phyloP scores from a whole-genome alignment of 2,797 vertebrate genomes.

The Thaleichthys pacificus region DNA sequence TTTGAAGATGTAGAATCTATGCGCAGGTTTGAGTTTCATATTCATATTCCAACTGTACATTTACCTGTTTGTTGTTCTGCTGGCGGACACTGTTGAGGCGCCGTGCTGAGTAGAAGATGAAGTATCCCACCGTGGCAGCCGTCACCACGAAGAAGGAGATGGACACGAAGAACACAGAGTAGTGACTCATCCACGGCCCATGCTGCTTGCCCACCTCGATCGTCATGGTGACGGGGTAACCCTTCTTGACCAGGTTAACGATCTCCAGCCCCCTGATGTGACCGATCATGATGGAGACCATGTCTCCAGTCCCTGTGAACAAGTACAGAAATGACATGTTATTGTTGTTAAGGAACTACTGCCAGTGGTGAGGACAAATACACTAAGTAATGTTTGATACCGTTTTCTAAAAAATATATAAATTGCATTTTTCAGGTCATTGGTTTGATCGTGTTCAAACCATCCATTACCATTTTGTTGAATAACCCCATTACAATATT shows the following conservation, averaged over 20 bases:
- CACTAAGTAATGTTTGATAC: no score
- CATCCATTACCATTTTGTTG: no score
- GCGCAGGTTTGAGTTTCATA: no score
- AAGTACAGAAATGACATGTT: background rate
- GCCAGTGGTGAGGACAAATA: no score
- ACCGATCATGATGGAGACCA: constrained; percentile 84
- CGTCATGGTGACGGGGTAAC: constrained; percentile 75
- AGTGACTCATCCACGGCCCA: constrained; percentile 79
- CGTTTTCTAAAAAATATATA: no score
- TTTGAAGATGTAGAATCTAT: no score
- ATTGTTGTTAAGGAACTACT: no score
- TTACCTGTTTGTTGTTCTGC: constrained; percentile 77
- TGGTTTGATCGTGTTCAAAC: no score
- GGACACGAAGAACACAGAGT: constrained; percentile 85
- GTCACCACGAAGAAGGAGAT: constrained; percentile 85
- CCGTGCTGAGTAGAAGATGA: constrained; percentile 83
- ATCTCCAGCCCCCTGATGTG: constrained; percentile 78
- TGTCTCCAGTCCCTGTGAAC: constrained; percentile 60
- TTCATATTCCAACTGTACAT: no score
- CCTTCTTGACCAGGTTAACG: constrained; percentile 55
- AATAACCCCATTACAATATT: no score
- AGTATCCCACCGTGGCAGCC: constrained; percentile 83
- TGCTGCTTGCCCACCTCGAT: constrained; percentile 84
- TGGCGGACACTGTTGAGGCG: constrained; percentile 74
- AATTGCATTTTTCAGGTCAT: no score